Conservation (phyloP, 2,888 invertebrate genomes). For the Mythimna pallens region DNA sequence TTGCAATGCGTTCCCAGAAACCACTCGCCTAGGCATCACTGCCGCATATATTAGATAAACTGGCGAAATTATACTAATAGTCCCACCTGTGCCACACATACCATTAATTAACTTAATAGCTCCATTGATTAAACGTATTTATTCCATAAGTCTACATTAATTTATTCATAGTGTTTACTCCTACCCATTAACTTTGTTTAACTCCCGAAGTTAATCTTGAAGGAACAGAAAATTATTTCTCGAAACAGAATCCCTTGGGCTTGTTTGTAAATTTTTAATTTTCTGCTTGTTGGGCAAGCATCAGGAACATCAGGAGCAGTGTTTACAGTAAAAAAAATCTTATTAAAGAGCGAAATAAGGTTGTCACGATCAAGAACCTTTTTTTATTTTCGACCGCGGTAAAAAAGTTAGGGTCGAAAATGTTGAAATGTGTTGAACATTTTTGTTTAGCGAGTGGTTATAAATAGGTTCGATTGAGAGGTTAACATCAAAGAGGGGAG, state of each 20-base stretch:
- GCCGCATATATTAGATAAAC: constrained; percentile 42
- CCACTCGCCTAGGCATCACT: constrained; percentile 43
- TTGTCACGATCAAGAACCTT: constrained; percentile 73
- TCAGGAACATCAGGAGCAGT: constrained; percentile 80
- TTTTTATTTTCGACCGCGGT: constrained; percentile 58
- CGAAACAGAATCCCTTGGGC: constrained; percentile 76
- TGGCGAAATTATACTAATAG: constrained; percentile 23
- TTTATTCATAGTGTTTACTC: constrained; percentile 68
- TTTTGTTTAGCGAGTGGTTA: constrained; percentile 61
- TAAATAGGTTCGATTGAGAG: constrained; percentile 75
- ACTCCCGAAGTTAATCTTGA: constrained; percentile 73
- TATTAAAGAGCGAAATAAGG: constrained; percentile 77
- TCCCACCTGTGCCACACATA: constrained; percentile 13
- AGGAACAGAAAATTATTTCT: constrained; percentile 73
- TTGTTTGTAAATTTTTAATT: constrained; percentile 84
- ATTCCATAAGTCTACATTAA: constrained; percentile 54
- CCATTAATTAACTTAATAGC: constrained; percentile 43
- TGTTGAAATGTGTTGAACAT: constrained; percentile 40
- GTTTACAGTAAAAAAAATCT: constrained; percentile 78
- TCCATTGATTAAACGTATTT: constrained; percentile 54
- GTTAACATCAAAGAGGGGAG: constrained; percentile 72
- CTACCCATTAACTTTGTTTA: constrained; percentile 75
- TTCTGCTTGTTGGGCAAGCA: constrained; percentile 83
- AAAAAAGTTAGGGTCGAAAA: constrained; percentile 42
- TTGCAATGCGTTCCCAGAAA: constrained; percentile 66